These are phyloP conservation scores for Sebastes elongatus DNA, from an alignment of 2,797 vertebrate genomes.

Conservation along the genomic window DNA sequence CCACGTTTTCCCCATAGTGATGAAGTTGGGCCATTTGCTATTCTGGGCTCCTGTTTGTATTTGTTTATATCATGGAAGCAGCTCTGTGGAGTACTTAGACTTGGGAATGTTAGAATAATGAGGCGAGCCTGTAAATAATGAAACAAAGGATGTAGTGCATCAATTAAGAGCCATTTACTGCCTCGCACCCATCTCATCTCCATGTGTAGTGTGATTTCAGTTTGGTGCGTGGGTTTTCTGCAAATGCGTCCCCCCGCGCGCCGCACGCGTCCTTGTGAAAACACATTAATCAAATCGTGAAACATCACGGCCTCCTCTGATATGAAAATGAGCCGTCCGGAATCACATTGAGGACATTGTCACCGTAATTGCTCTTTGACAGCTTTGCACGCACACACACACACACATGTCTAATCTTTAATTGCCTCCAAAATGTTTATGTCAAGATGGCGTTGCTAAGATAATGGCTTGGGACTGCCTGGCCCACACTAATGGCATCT, in stretches of 20 bases:
- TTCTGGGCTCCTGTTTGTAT: slow-evolving; percentile 55
- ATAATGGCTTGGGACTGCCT: slow-evolving; percentile 57
- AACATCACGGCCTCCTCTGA: slow-evolving; percentile 53
- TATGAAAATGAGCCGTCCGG: slow-evolving; percentile 68
- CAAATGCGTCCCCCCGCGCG: background rate
- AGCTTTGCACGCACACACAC: slow-evolving; percentile 9
- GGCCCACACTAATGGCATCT: slow-evolving; percentile 65
- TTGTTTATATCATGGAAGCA: slow-evolving; percentile 58
- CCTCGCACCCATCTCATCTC: slow-evolving; percentile 57
- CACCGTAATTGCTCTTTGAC: slow-evolving; percentile 75
- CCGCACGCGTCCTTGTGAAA: slow-evolving; percentile 31
- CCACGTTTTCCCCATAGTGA: slow-evolving; percentile 31
- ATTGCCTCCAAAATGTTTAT: slow-evolving; percentile 74
- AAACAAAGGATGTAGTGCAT: slow-evolving; percentile 77
- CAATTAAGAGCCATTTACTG: slow-evolving; percentile 79
- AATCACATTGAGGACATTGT: slow-evolving; percentile 64
- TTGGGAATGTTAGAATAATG: slow-evolving; percentile 67
- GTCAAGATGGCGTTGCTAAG: slow-evolving; percentile 63
- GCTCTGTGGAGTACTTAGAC: slow-evolving; percentile 48
- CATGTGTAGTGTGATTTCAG: background rate
- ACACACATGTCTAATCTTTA: slow-evolving; percentile 54
- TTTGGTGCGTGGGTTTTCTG: background rate
- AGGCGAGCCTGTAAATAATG: slow-evolving; percentile 77
- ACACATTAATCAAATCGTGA: slow-evolving; percentile 67
- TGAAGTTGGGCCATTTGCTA: slow-evolving; percentile 57